These are phyloP conservation scores for Gnathonemus echidnorhynchus DNA, from an alignment of 2,113 vertebrate genomes.

Conservation along the genomic window DNA sequence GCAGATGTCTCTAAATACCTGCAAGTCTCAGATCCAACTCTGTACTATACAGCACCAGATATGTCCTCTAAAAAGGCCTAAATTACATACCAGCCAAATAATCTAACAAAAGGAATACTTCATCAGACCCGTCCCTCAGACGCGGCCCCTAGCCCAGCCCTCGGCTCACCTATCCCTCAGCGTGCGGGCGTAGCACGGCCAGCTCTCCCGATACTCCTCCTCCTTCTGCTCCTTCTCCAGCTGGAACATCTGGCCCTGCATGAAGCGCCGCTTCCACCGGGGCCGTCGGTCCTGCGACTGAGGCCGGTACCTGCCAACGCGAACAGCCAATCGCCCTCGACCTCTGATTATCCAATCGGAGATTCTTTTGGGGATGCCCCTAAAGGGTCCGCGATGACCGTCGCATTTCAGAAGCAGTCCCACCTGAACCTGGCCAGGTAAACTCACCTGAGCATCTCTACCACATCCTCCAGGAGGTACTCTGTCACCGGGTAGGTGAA, in stretches of 20 bases:
- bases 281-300: constrained; percentile 64
- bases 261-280: constrained; percentile 74
- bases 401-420: neutral
- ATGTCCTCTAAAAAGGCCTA: neutral
- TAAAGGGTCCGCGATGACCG: neutral
- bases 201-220: constrained; percentile 77
- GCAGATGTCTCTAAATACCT: neutral
- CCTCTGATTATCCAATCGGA: neutral
- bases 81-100: neutral
- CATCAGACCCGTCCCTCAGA: neutral
- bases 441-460: constrained; percentile 79
- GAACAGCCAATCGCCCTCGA: neutral
- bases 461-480: constrained; percentile 83
- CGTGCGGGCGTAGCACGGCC: constrained; percentile 72
- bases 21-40: neutral
- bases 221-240: constrained; percentile 86
- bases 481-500: constrained; percentile 90
- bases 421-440: neutral
- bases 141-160: neutral
- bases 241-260: constrained; percentile 71
- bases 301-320: constrained; percentile 65
- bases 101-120: neutral
- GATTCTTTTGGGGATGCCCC: neutral
- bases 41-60: neutral
- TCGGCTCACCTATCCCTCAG: constrained; percentile 63